phyloP scores from a whole-genome alignment of 2,797 vertebrate species.

The Melanotaenia maccullochi region DNA sequence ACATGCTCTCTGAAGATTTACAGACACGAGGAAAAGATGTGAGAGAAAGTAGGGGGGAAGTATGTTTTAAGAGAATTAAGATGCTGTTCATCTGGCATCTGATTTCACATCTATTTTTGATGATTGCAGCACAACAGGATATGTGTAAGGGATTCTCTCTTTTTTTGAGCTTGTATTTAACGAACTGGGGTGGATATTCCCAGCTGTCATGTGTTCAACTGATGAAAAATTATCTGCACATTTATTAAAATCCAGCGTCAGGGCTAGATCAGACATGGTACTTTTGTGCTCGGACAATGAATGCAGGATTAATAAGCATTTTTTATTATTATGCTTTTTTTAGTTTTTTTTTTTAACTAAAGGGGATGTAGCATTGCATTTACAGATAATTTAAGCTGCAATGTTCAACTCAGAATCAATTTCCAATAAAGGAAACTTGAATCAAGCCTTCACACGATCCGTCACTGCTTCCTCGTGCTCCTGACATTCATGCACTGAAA shows the following conservation, averaged over 20 bases:
- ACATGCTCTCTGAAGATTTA: neutral
- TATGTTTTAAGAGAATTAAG: neutral
- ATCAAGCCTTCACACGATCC: neutral
- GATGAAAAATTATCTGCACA: conserved; percentile 2
- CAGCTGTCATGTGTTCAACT: neutral
- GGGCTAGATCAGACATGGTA: neutral
- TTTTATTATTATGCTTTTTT: too few relatives aligned
- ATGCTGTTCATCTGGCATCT: neutral
- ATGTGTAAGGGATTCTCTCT: neutral
- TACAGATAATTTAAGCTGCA: conserved; percentile 2
- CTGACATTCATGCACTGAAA: conserved; percentile 3
- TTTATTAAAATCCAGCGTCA: conserved; percentile 4
- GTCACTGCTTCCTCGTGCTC: neutral
- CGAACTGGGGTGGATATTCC: neutral
- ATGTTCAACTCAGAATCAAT: neutral
- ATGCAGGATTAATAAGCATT: neutral
- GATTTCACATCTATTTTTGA: neutral
- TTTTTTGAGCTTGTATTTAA: conserved; percentile 13
- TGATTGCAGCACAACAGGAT: neutral
- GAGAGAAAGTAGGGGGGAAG: neutral
- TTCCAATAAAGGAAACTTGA: neutral
- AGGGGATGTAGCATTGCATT: neutral
- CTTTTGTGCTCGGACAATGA: rapidly evolving
- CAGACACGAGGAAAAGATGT: neutral
- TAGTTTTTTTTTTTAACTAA: neutral